Evolutionary conservation across 2,888 invertebrate species (phyloP).

Genomic region (Byasa hedistus): DNA sequence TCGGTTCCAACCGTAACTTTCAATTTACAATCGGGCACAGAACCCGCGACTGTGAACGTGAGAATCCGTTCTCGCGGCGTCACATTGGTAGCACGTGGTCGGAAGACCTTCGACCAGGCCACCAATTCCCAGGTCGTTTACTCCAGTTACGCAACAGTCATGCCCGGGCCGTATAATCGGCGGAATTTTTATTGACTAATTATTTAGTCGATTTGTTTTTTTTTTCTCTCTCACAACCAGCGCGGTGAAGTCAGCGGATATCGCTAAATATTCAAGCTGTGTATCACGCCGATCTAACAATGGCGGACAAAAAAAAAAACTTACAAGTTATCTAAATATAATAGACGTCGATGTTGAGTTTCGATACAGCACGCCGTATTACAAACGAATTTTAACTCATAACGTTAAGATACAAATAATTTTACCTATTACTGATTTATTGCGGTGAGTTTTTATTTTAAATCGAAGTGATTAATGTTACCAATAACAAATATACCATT

Average conservation of each 20-base stretch:
- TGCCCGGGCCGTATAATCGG: slow-evolving; percentile 73
- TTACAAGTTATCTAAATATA: slow-evolving; percentile 49
- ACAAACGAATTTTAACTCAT: too few relatives aligned
- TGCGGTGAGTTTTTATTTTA: slow-evolving; percentile 14
- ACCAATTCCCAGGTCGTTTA: slow-evolving; percentile 74
- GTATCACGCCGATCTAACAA: slow-evolving; percentile 78
- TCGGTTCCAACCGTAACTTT: not conserved
- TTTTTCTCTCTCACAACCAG: slow-evolving; percentile 52
- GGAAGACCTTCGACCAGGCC: slow-evolving; percentile 64
- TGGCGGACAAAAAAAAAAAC: slow-evolving; percentile 74
- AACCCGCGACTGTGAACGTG: slow-evolving; percentile 14
- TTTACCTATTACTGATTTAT: too few relatives aligned
- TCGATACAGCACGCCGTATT: slow-evolving; percentile 13
- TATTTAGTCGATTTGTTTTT: slow-evolving; percentile 77
- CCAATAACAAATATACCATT: not conserved
- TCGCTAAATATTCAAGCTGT: slow-evolving; percentile 79
- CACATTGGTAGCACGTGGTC: slow-evolving; percentile 59
- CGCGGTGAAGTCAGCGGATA: slow-evolving; percentile 78
- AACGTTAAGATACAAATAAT: too few relatives aligned
- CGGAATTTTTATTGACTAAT: slow-evolving; percentile 80
- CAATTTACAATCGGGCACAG: slow-evolving; percentile 2
- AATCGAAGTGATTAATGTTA: too few relatives aligned
- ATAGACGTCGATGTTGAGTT: slow-evolving; percentile 63
- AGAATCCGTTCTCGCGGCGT: slow-evolving; percentile 23
- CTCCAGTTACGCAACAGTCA: slow-evolving; percentile 78